phyloP scores from a whole-genome alignment of 2,797 vertebrate species.

The Botia almorhae region DNA sequence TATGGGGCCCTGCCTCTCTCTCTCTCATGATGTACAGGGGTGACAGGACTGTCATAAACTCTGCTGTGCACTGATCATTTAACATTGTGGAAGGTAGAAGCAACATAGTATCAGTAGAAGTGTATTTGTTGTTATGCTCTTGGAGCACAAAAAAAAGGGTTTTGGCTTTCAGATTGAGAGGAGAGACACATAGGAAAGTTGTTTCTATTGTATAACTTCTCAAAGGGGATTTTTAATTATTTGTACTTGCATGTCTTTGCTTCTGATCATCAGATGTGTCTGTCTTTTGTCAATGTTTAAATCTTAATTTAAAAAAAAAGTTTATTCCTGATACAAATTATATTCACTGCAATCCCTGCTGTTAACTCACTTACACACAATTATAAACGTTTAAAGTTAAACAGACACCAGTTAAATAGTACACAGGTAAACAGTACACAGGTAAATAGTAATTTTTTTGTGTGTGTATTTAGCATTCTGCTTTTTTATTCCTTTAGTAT shows the following conservation, averaged over 20 bases:
- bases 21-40: constrained; percentile 31
- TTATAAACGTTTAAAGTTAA: not conserved
- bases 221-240: not conserved
- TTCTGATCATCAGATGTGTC: not conserved
- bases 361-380: too few relatives aligned
- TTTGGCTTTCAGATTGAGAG: not conserved
- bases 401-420: not conserved
- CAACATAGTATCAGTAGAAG: constrained; percentile 44
- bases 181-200: not conserved
- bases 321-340: too few relatives aligned
- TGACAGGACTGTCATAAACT: constrained; percentile 68
- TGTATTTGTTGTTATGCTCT: constrained; percentile 57
- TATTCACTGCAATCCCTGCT: too few relatives aligned
- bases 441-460: not conserved
- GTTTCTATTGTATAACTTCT: constrained; percentile 3
- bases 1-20: constrained; percentile 57
- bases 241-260: not conserved
- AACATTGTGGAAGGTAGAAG: constrained; percentile 58
- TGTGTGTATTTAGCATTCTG: not conserved
- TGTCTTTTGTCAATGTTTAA: too few relatives aligned
- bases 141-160: constrained; percentile 49
- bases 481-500: not conserved
- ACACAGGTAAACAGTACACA: too few relatives aligned
- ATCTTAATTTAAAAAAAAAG: too few relatives aligned
- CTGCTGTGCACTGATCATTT: constrained; percentile 69